Evolutionary conservation across 1,140 invertebrate species (phyloP).

Genomic region (Globodera rostochiensis): DNA sequence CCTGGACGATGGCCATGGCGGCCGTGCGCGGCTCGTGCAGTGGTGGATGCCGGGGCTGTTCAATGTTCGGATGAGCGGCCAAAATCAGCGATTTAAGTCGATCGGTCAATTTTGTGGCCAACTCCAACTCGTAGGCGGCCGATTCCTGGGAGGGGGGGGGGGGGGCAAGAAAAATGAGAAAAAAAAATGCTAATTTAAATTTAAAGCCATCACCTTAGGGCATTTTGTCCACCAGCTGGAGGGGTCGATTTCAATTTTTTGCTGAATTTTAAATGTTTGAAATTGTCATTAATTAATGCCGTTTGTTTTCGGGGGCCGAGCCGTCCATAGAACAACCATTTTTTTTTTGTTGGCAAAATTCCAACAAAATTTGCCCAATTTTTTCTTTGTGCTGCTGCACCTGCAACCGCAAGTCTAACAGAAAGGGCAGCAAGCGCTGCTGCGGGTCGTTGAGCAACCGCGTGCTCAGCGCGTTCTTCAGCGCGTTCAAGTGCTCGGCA

Average conservation of each 20-base stretch:
- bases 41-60: slow-evolving; percentile 14
- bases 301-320: neutral
- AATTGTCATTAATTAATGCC: too few relatives aligned
- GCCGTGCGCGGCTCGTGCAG: neutral
- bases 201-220: neutral
- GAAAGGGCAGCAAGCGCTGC: slow-evolving; percentile 27
- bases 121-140: slow-evolving; percentile 11
- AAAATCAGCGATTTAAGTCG: slow-evolving; percentile 19
- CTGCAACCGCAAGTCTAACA: slow-evolving; percentile 32
- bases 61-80: slow-evolving; percentile 17
- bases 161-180: neutral
- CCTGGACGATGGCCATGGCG: slow-evolving; percentile 1
- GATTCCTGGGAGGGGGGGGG: neutral
- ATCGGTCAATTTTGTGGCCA: slow-evolving; percentile 21
- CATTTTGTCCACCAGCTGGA: slow-evolving; percentile 6
- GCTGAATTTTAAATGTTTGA: neutral
- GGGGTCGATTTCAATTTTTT: neutral
- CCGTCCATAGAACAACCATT: neutral
- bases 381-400: neutral
- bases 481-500: slow-evolving; percentile 28
- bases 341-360: neutral
- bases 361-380: slow-evolving; percentile 8
- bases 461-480: slow-evolving; percentile 37
- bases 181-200: neutral
- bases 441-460: slow-evolving; percentile 10